phyloP scores from a whole-genome alignment of 2,888 invertebrate species.

The Parnassius apollo region DNA sequence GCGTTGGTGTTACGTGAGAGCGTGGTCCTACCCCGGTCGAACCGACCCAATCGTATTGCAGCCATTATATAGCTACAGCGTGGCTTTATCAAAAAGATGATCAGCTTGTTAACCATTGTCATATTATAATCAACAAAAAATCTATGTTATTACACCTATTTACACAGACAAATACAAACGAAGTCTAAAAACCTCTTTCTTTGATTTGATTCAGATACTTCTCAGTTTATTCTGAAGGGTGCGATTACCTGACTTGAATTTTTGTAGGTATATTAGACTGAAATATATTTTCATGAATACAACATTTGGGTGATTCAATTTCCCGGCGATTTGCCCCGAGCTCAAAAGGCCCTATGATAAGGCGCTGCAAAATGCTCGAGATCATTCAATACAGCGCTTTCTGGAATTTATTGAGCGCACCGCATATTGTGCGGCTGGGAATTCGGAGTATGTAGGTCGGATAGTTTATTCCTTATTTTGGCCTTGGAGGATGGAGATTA shows the following conservation, averaged over 20 bases:
- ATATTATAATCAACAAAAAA: too few species aligned
- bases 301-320: conserved; percentile 11
- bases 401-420: conserved; percentile 15
- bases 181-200: too few species aligned
- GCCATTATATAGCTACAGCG: too few species aligned
- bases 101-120: too few species aligned
- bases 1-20: too few species aligned
- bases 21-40: too few species aligned
- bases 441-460: neutral
- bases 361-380: conserved; percentile 7
- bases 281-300: conserved; percentile 5
- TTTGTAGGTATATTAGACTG: neutral
- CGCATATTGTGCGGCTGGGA: neutral
- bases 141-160: too few species aligned
- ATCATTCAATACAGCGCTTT: conserved; percentile 17
- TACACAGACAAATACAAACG: too few species aligned
- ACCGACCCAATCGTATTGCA: too few species aligned
- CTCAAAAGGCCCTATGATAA: conserved; percentile 1
- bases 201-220: neutral
- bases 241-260: too few species aligned
- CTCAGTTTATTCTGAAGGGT: conserved; percentile 1
- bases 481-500: neutral
- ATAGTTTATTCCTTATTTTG: neutral
- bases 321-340: conserved; percentile 13
- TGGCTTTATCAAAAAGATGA: too few species aligned